Base-by-base conservation (phyloP, 1,140 invertebrate species). In the Drosophila santomea region DNA sequence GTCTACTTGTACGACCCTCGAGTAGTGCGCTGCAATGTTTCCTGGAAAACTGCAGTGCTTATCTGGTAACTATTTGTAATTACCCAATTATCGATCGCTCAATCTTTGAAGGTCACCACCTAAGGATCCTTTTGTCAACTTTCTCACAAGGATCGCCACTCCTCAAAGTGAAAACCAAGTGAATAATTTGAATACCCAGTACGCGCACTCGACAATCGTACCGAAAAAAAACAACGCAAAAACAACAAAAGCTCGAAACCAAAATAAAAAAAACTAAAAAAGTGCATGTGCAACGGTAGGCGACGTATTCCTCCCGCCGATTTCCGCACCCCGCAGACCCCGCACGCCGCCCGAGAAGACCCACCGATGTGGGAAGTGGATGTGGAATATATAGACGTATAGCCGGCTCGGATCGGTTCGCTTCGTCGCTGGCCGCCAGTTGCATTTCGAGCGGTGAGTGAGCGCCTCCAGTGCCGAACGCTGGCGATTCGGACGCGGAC, bases 371-470 rank as follows among this genome's bases (percentile, higher is more conserved):
- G 63, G 63, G 50, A 55, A 25, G 28, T 69, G 63, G 28, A 47
- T 51, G 41, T 71, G 63, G 67, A 51, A 68, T 32, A 52, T 68
- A 56, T 69, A 48, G 66, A 66, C 67, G 67, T 68, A 56, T 69
- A 48, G 66, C 67, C 67, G 64, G 67, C 66, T 69, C 66, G 66
- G 66, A 69, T 71, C 67, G 64, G 66, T 64, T 72, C 66, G 44
- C 36, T 64, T 76, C 58, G 75, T 47, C 56, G 67, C 57, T 60
- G 56, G 71, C 64, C 59, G 74, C 84, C 84, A 89, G 84, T 89
- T 89, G 84, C 85, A 89, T 89, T 89, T 89, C 84, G 84, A 86
- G 83, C 83, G 84, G 83, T 86, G 84, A 86, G 83, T 88, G 83
- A 86, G 84, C 83, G 80, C 75, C 83, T 77, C 83, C 73, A 76